These are phyloP conservation scores for Leguminivora glycinivorella DNA, from an alignment of 1,140 invertebrate genomes.

Conservation along the genomic window DNA sequence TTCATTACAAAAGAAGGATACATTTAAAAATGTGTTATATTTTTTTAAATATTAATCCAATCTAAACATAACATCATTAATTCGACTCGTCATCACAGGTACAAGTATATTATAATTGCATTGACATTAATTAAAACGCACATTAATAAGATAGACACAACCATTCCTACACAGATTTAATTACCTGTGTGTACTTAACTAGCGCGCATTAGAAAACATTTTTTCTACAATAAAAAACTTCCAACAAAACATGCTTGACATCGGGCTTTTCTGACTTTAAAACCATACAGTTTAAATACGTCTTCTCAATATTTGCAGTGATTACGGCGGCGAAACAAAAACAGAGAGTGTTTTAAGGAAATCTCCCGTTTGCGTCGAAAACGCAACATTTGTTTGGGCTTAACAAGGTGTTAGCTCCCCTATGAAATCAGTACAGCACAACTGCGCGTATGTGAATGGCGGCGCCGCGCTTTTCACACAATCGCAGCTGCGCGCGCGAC, in stretches of 20 bases:
- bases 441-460: conserved; percentile 63
- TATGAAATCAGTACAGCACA: conserved; percentile 43
- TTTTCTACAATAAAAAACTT: conserved; percentile 12
- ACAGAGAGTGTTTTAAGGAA: conserved; percentile 26
- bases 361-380: conserved; percentile 2
- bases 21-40: too few relatives aligned
- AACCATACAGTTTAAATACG: neutral
- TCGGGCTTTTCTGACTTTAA: neutral
- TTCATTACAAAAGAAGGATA: too few relatives aligned
- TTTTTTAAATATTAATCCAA: too few relatives aligned
- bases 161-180: too few relatives aligned
- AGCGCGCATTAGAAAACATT: neutral
- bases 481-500: conserved; percentile 53
- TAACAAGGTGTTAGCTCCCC: conserved; percentile 50
- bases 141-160: too few relatives aligned
- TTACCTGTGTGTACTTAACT: too few relatives aligned
- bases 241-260: neutral
- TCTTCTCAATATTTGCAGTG: conserved; percentile 1
- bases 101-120: too few relatives aligned
- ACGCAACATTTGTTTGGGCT: conserved; percentile 26
- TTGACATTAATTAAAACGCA: too few relatives aligned
- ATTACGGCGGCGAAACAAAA: conserved; percentile 1
- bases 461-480: conserved; percentile 64
- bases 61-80: too few relatives aligned
- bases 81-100: too few relatives aligned